phyloP scores from a whole-genome alignment of 2,888 invertebrate species.

The Mythimna pallens region DNA sequence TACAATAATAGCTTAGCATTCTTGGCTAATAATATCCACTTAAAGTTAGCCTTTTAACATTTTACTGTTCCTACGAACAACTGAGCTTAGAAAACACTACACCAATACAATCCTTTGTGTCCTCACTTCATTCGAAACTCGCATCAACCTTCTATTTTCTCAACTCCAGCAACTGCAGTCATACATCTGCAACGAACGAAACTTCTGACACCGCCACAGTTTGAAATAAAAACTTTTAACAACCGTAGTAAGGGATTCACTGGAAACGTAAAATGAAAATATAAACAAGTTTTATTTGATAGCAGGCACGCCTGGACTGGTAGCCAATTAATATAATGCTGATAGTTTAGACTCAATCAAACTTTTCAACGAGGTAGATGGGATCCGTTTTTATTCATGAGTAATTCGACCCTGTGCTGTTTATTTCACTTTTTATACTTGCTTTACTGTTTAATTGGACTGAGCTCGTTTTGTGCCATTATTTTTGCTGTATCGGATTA shows the following conservation, averaged over 20 bases:
- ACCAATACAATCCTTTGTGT: background rate
- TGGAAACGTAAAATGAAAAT: constrained; percentile 65
- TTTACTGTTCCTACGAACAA: background rate
- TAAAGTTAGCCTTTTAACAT: background rate
- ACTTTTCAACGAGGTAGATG: constrained; percentile 71
- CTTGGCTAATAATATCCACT: no score
- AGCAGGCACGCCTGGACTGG: constrained; percentile 51
- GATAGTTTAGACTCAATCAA: constrained; percentile 79
- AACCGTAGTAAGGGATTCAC: constrained; percentile 42
- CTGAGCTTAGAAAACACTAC: no score
- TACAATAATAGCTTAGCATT: no score
- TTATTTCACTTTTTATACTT: constrained; percentile 24
- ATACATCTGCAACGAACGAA: background rate
- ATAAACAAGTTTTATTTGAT: constrained; percentile 69
- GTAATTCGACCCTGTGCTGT: constrained; percentile 17
- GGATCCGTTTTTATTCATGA: constrained; percentile 63
- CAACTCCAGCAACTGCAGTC: constrained; percentile 1
- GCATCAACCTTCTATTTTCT: background rate
- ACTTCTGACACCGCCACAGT: constrained; percentile 21
- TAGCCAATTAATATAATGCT: constrained; percentile 75
- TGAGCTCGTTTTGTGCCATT: constrained; percentile 4
- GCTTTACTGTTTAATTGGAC: constrained; percentile 42
- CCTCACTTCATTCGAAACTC: constrained; percentile 1
- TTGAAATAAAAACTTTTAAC: constrained; percentile 45
- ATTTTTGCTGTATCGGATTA: constrained; percentile 22